Percentiles rank a stretch among this genome's conserved stretches.
These are phyloP conservation scores for Hypocryptadius cinnamomeus DNA, from an alignment of 2,113 vertebrate species.

Conservation along the genomic window DNA sequence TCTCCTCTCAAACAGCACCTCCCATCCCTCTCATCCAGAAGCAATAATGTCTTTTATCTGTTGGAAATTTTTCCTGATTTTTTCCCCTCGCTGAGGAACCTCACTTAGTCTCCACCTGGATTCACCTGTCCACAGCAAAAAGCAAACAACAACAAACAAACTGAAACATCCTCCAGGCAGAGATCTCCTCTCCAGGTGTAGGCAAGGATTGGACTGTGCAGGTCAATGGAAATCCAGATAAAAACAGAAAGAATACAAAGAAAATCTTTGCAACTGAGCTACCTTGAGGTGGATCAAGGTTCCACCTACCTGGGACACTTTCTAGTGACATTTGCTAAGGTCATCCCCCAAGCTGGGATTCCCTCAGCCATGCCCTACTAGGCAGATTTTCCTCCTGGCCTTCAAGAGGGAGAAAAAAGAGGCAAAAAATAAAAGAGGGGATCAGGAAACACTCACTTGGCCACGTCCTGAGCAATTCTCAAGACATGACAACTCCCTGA, in stretches of 20 bases:
- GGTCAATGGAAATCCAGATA: neutral
- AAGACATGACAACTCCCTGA: neutral
- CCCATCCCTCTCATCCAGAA: neutral
- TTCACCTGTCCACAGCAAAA: neutral
- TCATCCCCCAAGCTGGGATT: neutral
- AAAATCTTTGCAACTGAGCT: neutral
- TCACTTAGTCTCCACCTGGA: neutral
- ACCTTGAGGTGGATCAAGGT: neutral
- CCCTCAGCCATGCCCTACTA: neutral
- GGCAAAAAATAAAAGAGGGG: neutral
- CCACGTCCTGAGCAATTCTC: slow-evolving; percentile 30
- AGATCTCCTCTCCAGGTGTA: neutral
- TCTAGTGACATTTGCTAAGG: neutral
- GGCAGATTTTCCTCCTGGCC: neutral
- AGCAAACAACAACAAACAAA: neutral
- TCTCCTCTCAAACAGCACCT: neutral
- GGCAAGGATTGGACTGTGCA: neutral
- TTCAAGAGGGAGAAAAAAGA: neutral
- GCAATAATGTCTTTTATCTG: neutral
- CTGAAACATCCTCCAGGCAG: neutral
- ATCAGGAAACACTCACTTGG: slow-evolving; percentile 27
- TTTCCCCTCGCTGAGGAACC: neutral
- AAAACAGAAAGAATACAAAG: neutral
- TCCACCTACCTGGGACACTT: neutral
- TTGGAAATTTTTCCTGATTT: neutral